Conservation (phyloP, 2,888 invertebrate genomes). For the Eupithecia subumbrata region DNA sequence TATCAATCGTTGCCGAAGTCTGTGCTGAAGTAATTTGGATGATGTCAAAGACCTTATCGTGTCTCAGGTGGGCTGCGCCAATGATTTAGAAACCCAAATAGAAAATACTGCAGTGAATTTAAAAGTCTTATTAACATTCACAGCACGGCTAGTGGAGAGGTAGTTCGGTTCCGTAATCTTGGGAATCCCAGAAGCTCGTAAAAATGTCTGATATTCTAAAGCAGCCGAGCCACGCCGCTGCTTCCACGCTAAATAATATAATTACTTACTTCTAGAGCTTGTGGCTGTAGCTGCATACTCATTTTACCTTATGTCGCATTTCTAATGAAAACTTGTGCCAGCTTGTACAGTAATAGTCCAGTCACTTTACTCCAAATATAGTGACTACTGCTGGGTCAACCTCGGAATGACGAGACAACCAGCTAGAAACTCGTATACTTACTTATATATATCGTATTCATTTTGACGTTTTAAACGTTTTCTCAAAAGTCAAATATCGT, state of each 20-base stretch:
- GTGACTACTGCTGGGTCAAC: no score
- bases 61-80: neutral
- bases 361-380: no score
- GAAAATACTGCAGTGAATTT: neutral
- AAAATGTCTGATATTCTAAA: neutral
- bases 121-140: neutral
- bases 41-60: neutral
- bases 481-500: no score
- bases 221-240: neutral
- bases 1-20: neutral
- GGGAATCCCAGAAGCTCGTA: conserved; percentile 5
- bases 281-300: conserved; percentile 14
- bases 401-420: no score
- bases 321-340: neutral
- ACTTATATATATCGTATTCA: no score
- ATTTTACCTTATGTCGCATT: neutral
- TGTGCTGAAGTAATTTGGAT: neutral
- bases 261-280: conserved; percentile 20
- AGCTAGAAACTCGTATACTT: no score
- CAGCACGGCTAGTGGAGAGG: neutral
- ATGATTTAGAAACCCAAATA: neutral
- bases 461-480: no score
- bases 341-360: no score
- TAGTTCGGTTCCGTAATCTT: neutral
- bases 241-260: conserved; percentile 18